phyloP scores from a whole-genome alignment of 2,888 invertebrate species.

The Ischnus inquisitorius region DNA sequence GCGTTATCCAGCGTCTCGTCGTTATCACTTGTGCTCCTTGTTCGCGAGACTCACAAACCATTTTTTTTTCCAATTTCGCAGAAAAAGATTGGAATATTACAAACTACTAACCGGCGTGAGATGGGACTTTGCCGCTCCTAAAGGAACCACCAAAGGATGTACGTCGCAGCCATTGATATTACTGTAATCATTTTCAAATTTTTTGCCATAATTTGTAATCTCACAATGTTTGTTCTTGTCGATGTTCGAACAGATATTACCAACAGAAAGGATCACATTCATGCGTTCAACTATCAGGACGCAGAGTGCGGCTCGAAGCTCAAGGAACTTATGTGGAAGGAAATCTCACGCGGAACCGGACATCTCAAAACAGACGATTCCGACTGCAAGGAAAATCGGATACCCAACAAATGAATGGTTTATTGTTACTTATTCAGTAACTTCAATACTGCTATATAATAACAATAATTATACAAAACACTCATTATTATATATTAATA shows the following conservation, averaged over 20 bases:
- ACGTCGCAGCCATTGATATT: conserved; percentile 2
- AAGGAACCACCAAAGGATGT: conserved; percentile 70
- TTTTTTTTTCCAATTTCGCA: conserved; percentile 48
- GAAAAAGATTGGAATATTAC: conserved; percentile 72
- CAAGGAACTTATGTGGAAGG: conserved; percentile 74
- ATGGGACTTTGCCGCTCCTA: conserved; percentile 73
- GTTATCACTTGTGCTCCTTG: neutral
- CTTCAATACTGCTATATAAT: conserved; percentile 25
- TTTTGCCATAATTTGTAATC: neutral
- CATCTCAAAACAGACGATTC: conserved; percentile 20
- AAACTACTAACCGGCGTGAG: conserved; percentile 73
- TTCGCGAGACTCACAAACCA: neutral
- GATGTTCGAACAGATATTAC: conserved; percentile 72
- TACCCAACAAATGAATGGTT: conserved; percentile 40
- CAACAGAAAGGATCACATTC: conserved; percentile 74
- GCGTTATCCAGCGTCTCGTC: neutral
- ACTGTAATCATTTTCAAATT: neutral
- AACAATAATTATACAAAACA: neutral
- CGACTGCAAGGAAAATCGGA: conserved; percentile 68
- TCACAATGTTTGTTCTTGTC: neutral
- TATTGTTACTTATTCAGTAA: neutral
- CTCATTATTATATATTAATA: neutral
- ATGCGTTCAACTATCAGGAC: conserved; percentile 72
- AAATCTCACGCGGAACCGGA: conserved; percentile 71
- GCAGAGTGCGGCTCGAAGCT: conserved; percentile 65